Conservation (phyloP, 2,113 vertebrate genomes). For the Oxyura jamaicensis region DNA sequence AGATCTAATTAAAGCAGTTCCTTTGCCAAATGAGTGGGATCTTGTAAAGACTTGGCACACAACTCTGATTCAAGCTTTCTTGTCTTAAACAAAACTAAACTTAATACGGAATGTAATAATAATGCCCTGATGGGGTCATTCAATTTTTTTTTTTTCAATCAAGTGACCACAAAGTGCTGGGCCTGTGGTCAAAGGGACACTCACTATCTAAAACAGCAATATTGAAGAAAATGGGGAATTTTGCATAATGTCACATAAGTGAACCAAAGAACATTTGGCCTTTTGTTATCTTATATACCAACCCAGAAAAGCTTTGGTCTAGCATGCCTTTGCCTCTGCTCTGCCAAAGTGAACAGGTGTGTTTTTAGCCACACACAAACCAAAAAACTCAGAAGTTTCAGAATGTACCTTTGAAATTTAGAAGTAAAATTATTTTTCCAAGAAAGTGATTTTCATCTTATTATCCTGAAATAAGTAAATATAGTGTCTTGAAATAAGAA, state of each 20-base stretch:
- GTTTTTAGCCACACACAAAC: not conserved
- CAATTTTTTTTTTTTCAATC: not conserved
- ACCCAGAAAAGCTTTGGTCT: not conserved
- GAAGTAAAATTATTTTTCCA: not conserved
- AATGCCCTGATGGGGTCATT: not conserved
- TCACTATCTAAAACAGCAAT: not conserved
- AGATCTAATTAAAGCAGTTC: slow-evolving; percentile 47
- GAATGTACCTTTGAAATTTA: not conserved
- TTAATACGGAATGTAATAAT: not conserved
- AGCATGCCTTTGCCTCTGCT: not conserved
- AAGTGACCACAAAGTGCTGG: not conserved
- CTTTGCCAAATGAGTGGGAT: slow-evolving; percentile 44
- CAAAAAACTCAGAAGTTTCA: not conserved
- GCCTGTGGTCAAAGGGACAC: not conserved
- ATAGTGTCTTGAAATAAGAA: no score
- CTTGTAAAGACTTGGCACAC: slow-evolving; percentile 21
- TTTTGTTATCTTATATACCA: not conserved
- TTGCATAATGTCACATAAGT: not conserved
- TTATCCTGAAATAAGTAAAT: not conserved
- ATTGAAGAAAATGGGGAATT: not conserved
- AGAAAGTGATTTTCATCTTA: not conserved
- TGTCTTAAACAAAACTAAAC: slow-evolving; percentile 38
- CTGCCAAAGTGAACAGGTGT: not conserved
- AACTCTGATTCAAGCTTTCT: slow-evolving; percentile 20
- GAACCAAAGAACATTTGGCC: slow-evolving; percentile 7